Evolutionary conservation across 2,888 invertebrate genomes (phyloP).

Genomic region (Mongoloraphidia duomilia): DNA sequence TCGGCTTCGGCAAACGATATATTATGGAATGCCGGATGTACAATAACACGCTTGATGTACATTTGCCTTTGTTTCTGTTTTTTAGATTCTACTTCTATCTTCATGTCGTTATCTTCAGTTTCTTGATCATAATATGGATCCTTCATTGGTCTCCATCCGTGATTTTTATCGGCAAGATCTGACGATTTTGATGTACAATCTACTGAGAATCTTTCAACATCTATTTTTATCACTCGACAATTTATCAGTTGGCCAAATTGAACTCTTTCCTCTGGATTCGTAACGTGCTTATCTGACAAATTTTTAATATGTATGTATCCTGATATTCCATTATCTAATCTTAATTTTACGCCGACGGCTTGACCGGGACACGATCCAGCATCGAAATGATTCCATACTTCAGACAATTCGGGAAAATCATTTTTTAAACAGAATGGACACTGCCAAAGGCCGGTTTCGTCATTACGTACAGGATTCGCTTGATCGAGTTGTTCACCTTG

Average conservation of each 20-base stretch:
- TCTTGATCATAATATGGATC: conserved; percentile 88
- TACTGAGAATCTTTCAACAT: conserved; percentile 83
- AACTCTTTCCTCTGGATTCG: conserved; percentile 87
- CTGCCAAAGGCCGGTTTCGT: conserved; percentile 90
- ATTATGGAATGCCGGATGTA: conserved; percentile 95
- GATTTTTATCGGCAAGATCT: conserved; percentile 80
- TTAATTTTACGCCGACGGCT: conserved; percentile 78
- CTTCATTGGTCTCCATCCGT: conserved; percentile 79
- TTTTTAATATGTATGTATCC: conserved; percentile 91
- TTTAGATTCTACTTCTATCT: conserved; percentile 66
- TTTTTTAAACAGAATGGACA: conserved; percentile 95
- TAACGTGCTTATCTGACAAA: conserved; percentile 83
- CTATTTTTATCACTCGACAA: conserved; percentile 87
- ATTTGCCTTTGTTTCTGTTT: conserved; percentile 70
- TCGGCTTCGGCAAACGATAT: conserved; percentile 88
- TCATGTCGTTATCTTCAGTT: conserved; percentile 62
- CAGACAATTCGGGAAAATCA: conserved; percentile 89
- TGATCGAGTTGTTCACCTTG: conserved; percentile 88
- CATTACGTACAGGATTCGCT: conserved; percentile 89
- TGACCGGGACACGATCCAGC: conserved; percentile 91
- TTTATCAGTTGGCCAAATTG: conserved; percentile 70
- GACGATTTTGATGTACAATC: conserved; percentile 90
- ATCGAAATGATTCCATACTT: conserved; percentile 98
- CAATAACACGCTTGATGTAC: conserved; percentile 91
- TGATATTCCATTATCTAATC: conserved; percentile 74